These are phyloP conservation scores for Protophormia terraenovae DNA, from an alignment of 2,888 invertebrate species.

Conservation along the genomic window DNA sequence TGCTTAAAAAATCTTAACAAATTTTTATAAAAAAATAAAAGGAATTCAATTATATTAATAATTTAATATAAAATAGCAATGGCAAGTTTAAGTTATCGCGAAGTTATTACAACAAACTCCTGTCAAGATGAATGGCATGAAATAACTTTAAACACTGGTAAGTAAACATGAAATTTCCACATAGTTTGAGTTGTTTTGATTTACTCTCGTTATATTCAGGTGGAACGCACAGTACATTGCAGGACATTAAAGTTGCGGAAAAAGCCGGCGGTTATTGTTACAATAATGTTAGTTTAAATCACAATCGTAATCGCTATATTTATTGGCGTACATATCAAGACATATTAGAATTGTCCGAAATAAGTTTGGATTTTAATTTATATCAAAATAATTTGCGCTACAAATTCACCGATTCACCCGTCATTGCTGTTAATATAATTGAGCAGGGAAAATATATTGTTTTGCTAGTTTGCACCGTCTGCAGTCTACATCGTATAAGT, in stretches of 20 bases:
- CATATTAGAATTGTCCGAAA: constrained; percentile 93
- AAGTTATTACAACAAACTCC: constrained; percentile 90
- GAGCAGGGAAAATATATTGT: constrained; percentile 88
- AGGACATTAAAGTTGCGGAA: constrained; percentile 95
- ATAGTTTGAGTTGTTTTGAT: background rate
- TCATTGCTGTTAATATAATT: constrained; percentile 89
- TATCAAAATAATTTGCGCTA: constrained; percentile 90
- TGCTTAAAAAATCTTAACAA: background rate
- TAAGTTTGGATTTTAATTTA: constrained; percentile 93
- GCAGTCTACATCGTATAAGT: constrained; percentile 92
- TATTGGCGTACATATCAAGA: constrained; percentile 95
- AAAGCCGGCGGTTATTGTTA: constrained; percentile 94
- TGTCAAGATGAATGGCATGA: constrained; percentile 91
- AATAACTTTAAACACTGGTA: constrained; percentile 90
- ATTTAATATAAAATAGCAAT: constrained; percentile 49
- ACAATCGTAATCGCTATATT: constrained; percentile 92
- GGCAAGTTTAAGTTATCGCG: constrained; percentile 85
- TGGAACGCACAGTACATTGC: constrained; percentile 94
- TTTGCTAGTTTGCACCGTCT: constrained; percentile 93
- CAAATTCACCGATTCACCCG: constrained; percentile 90
- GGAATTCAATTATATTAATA: background rate
- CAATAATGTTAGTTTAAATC: constrained; percentile 85
- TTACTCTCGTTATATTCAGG: constrained; percentile 82
- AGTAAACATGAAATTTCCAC: background rate
- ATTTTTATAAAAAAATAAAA: background rate